Evolutionary conservation across 2,113 vertebrate genomes (phyloP).

Genomic region (Anas platyrhynchos): DNA sequence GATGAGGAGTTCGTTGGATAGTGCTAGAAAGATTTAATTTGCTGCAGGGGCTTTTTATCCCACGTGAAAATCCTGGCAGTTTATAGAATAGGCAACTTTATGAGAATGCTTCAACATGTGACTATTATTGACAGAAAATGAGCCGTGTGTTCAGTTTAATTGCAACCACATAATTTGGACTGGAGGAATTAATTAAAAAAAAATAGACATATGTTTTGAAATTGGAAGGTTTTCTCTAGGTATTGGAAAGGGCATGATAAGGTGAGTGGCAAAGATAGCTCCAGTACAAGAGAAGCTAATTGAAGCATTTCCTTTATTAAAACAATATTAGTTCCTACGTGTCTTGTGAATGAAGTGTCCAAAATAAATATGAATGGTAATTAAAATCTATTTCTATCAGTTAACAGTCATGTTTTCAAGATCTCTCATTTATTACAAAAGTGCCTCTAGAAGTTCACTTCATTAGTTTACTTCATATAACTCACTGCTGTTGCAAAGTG

Average conservation of each 20-base stretch:
- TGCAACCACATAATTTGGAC: slow-evolving; percentile 26
- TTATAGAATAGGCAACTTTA: slow-evolving; percentile 24
- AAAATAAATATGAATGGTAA: slow-evolving; percentile 32
- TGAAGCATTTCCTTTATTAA: slow-evolving; percentile 58
- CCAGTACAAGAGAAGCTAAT: slow-evolving; percentile 17
- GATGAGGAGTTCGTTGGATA: neutral
- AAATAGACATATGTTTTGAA: slow-evolving; percentile 23
- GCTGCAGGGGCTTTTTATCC: neutral
- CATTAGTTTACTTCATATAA: neutral
- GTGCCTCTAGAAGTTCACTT: slow-evolving; percentile 3
- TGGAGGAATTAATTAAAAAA: slow-evolving; percentile 60
- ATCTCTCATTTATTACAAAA: neutral
- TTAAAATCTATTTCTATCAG: slow-evolving; percentile 25
- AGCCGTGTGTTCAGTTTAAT: slow-evolving; percentile 44
- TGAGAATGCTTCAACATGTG: slow-evolving; percentile 45
- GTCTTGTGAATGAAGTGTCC: slow-evolving; percentile 6
- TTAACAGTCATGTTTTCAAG: slow-evolving; percentile 29
- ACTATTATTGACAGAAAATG: slow-evolving; percentile 57
- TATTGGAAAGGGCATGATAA: slow-evolving; percentile 1
- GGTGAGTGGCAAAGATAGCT: neutral
- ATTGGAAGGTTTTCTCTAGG: slow-evolving; percentile 22
- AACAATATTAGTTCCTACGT: slow-evolving; percentile 15
- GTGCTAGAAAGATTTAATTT: neutral
- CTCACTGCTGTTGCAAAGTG: neutral
- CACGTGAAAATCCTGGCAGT: slow-evolving; percentile 4